Conservation (phyloP, 2,113 vertebrate genomes). For the Myotis yumanensis region DNA sequence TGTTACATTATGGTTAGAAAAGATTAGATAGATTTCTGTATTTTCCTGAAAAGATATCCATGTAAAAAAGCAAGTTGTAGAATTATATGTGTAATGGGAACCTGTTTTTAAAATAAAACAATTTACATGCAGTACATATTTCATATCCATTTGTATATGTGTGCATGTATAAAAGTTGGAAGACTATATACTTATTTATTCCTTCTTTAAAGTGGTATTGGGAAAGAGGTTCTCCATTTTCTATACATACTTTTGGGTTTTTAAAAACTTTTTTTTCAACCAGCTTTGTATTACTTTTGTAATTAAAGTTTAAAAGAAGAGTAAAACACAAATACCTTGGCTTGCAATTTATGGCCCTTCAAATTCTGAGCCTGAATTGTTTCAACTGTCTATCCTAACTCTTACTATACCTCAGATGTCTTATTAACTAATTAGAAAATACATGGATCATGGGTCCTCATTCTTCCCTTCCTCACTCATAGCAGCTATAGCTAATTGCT, state of each 20-base stretch:
- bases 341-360: not conserved
- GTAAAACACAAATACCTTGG: not conserved
- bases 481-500: not conserved
- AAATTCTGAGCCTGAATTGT: not conserved
- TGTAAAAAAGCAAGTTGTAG: not conserved
- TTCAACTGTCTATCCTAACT: not conserved
- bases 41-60: not conserved
- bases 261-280: not conserved
- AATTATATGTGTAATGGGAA: not conserved
- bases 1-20: not conserved
- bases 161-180: not conserved
- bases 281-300: not conserved
- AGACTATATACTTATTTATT: not conserved
- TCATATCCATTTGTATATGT: not conserved
- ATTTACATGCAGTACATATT: not conserved
- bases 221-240: constrained; percentile 26
- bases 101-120: constrained; percentile 3
- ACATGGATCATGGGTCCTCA: not conserved
- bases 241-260: not conserved
- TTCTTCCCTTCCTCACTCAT: not conserved
- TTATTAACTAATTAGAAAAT: not conserved
- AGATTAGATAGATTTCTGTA: not conserved
- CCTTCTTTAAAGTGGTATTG: not conserved
- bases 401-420: not conserved
- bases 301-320: constrained; percentile 8